phyloP scores from a whole-genome alignment of 2,113 vertebrate genomes.

The Aldabrachelys gigantea region DNA sequence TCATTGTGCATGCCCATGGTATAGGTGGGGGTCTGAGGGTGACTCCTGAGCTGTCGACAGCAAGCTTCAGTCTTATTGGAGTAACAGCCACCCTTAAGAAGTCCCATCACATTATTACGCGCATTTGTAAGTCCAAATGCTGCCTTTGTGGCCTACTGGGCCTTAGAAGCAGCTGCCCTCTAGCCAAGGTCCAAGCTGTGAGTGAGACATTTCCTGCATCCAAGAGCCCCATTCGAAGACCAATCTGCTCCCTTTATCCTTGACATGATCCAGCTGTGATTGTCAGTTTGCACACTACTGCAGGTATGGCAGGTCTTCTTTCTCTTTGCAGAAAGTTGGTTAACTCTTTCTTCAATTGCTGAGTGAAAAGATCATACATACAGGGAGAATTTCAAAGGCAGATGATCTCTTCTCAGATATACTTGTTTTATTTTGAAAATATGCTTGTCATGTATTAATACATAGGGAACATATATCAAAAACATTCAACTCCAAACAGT shows the following conservation, averaged over 20 bases:
- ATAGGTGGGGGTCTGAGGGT: accelerated
- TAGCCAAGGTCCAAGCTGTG: neutral
- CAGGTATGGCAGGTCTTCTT: accelerated
- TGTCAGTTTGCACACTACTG: accelerated
- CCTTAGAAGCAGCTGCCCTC: neutral
- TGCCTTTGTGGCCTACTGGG: neutral
- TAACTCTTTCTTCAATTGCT: neutral
- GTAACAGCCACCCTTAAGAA: neutral
- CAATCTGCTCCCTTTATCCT: accelerated
- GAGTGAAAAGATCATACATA: neutral
- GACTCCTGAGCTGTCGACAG: neutral
- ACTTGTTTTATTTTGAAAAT: neutral
- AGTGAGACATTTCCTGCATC: accelerated
- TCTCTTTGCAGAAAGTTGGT: accelerated
- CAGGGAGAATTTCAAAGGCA: neutral
- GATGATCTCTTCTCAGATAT: neutral
- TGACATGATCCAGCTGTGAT: neutral
- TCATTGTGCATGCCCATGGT: accelerated
- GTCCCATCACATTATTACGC: accelerated
- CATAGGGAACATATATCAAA: neutral
- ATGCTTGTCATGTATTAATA: neutral
- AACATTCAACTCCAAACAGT: neutral
- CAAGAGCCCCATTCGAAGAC: neutral
- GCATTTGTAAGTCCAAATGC: accelerated
- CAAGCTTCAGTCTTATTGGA: neutral